Evolutionary conservation across 2,888 invertebrate species (phyloP).

Genomic region (Apomyelois bistriatella): DNA sequence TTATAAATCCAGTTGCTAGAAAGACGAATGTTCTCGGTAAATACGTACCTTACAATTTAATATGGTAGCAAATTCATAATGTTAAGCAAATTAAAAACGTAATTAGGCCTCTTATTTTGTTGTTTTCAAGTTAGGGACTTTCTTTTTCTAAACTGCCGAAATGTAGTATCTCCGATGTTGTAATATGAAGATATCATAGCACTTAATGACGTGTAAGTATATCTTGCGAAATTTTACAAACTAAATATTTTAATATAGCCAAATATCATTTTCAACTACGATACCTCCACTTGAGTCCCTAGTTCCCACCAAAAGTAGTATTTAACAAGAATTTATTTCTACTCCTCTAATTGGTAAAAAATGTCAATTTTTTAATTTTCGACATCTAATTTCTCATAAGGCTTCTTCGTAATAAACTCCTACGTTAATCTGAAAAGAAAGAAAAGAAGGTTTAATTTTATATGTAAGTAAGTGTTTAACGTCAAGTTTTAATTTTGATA

Average conservation of each 20-base stretch:
- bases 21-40: neutral
- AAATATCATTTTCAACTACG: conserved; percentile 28
- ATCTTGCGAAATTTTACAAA: conserved; percentile 30
- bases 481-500: too few relatives aligned
- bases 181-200: too few relatives aligned
- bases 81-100: too few relatives aligned
- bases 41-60: conserved; percentile 17
- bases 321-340: conserved; percentile 62
- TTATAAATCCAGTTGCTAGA: neutral
- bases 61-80: too few relatives aligned
- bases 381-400: conserved; percentile 75
- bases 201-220: too few relatives aligned
- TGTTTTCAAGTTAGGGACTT: too few relatives aligned
- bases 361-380: conserved; percentile 58
- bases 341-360: conserved; percentile 70
- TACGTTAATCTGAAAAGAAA: conserved; percentile 74
- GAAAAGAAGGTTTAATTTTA: conserved; percentile 21
- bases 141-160: too few relatives aligned
- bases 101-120: too few relatives aligned
- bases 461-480: too few relatives aligned
- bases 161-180: too few relatives aligned
- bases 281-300: conserved; percentile 68
- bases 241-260: conserved; percentile 29
- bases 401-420: conserved; percentile 79
- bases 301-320: conserved; percentile 58